These are phyloP conservation scores for Iphiclides podalirius DNA, from an alignment of 2,888 invertebrate species.

Conservation along the genomic window DNA sequence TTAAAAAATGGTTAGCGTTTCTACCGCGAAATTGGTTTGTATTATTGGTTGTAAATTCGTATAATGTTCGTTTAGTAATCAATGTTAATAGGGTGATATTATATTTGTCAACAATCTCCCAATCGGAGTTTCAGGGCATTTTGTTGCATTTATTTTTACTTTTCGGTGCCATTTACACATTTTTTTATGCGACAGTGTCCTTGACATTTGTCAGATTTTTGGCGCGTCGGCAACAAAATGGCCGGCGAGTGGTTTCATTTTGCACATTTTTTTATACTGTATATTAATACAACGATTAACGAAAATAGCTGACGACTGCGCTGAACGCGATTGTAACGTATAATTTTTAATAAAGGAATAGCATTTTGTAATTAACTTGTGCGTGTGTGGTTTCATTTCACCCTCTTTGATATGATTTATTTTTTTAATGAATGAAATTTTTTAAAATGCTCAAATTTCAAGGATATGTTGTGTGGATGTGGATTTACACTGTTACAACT, in stretches of 20 bases:
- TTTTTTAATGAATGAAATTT: too few relatives aligned
- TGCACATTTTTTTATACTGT: slow-evolving; percentile 27
- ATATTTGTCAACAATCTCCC: slow-evolving; percentile 2
- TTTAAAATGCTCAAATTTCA: too few relatives aligned
- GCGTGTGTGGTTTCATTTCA: slow-evolving; percentile 34
- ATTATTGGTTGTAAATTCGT: not conserved
- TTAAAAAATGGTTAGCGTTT: not conserved
- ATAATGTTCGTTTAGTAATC: slow-evolving; percentile 7
- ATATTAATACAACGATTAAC: slow-evolving; percentile 38
- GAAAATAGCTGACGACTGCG: slow-evolving; percentile 31
- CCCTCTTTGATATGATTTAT: too few relatives aligned
- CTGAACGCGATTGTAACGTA: slow-evolving; percentile 39
- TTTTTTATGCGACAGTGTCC: not conserved
- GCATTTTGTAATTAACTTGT: slow-evolving; percentile 46
- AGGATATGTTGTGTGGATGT: too few relatives aligned
- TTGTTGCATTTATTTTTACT: slow-evolving; percentile 16
- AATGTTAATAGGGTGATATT: slow-evolving; percentile 14
- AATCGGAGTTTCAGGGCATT: not conserved
- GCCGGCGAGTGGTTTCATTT: slow-evolving; percentile 15
- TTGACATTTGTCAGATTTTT: slow-evolving; percentile 9
- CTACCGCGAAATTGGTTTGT: not conserved
- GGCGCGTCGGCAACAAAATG: not conserved
- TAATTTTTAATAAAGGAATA: slow-evolving; percentile 55
- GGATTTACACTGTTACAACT: too few relatives aligned
- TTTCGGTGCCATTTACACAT: slow-evolving; percentile 9